Percentiles rank a stretch among this genome's conserved stretches.
Evolutionary conservation across 2,888 invertebrate species (phyloP).

Genomic region (Drosophila borborema): DNA sequence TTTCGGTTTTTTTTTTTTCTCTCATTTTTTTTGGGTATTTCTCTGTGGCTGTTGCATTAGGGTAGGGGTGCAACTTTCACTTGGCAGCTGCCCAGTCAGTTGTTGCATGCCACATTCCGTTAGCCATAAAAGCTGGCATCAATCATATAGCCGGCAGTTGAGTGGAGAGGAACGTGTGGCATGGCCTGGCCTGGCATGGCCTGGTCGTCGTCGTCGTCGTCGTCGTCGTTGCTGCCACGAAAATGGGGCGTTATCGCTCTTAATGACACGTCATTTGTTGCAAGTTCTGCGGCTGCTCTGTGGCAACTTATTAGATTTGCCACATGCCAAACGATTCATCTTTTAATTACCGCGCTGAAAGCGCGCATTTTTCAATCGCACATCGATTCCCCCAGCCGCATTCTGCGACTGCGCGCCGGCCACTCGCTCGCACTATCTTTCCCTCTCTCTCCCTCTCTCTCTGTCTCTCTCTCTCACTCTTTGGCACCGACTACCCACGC

Average conservation of each 20-base stretch:
- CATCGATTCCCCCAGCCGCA: constrained; percentile 49
- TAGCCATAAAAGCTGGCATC: constrained; percentile 79
- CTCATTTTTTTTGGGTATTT: neutral
- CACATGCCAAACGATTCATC: constrained; percentile 81
- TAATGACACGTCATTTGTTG: constrained; percentile 82
- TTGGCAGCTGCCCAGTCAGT: constrained; percentile 26
- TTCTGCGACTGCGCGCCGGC: constrained; percentile 37
- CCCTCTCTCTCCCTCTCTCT: neutral
- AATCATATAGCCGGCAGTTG: constrained; percentile 63
- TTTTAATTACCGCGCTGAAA: constrained; percentile 84
- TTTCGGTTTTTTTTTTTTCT: neutral
- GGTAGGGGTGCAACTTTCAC: constrained; percentile 48
- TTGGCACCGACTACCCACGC: constrained; percentile 59
- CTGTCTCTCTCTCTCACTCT: neutral
- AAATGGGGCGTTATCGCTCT: constrained; percentile 81
- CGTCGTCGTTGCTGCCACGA: constrained; percentile 50
- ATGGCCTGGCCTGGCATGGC: constrained; percentile 1
- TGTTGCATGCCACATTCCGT: constrained; percentile 53
- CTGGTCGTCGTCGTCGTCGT: too few species aligned
- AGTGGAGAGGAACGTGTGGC: constrained; percentile 23
- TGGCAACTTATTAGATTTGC: constrained; percentile 66
- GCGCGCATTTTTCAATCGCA: constrained; percentile 80
- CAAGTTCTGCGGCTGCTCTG: constrained; percentile 34
- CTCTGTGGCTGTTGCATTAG: neutral
- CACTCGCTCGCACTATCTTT: neutral